A percentile compares a stretch with the other conserved stretches of the same genome.
Conservation (phyloP, 2,113 vertebrate genomes). For the Trogon surrucura region DNA sequence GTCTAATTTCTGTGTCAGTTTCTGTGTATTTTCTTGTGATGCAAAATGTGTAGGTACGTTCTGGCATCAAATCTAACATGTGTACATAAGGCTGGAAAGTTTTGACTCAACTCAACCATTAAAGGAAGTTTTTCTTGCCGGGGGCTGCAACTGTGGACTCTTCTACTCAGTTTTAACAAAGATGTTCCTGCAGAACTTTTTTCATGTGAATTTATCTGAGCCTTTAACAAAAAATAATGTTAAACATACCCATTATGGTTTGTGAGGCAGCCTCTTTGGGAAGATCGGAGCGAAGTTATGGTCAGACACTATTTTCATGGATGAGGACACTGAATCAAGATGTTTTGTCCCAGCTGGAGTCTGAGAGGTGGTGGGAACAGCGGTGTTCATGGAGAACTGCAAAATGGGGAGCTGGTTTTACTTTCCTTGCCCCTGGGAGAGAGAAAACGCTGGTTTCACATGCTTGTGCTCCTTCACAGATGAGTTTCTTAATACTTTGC, state of each 20-base stretch:
- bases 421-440: neutral
- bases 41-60: neutral
- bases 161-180: neutral
- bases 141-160: neutral
- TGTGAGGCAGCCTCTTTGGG: neutral
- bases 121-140: neutral
- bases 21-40: neutral
- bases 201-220: neutral
- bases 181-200: neutral
- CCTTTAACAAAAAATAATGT: neutral
- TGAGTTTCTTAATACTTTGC: neutral
- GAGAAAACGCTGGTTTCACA: neutral
- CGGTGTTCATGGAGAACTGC: neutral
- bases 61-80: neutral
- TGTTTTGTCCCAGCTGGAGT: neutral
- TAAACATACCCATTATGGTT: neutral
- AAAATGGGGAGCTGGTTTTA: neutral
- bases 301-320: neutral
- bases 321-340: neutral
- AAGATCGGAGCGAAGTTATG: neutral
- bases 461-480: neutral
- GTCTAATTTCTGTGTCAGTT: neutral
- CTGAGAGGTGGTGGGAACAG: neutral
- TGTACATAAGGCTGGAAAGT: neutral
- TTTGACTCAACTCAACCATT: neutral